phyloP scores from a whole-genome alignment of 2,797 vertebrate genomes.

The Cossypha dichroa region DNA sequence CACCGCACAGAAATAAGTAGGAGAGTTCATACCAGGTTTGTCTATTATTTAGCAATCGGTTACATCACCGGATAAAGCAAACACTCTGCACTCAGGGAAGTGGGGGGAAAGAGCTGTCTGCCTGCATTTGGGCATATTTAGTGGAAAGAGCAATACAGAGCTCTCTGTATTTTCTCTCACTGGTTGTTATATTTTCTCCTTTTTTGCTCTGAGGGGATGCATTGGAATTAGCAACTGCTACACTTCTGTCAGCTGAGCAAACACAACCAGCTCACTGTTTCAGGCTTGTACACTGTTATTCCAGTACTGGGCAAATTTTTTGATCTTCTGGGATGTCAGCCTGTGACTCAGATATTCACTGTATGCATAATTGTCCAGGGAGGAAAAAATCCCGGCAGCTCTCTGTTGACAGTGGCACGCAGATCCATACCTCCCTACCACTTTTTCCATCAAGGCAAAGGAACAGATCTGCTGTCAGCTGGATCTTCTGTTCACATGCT shows the following conservation, averaged over 20 bases:
- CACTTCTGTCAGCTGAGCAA: neutral
- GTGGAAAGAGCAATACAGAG: neutral
- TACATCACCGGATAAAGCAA: conserved; percentile 53
- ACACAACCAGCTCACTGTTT: neutral
- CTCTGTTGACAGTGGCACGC: neutral
- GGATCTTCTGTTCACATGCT: neutral
- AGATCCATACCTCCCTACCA: neutral
- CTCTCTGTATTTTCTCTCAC: neutral
- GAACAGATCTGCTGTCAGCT: neutral
- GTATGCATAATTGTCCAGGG: neutral
- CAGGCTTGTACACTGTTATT: neutral
- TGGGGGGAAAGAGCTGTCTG: conserved; percentile 19
- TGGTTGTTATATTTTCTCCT: neutral
- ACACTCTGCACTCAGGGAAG: neutral
- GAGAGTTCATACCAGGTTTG: conserved; percentile 61
- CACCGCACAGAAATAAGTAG: neutral
- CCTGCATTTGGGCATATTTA: conserved; percentile 13
- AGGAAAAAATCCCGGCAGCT: neutral
- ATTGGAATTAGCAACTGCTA: neutral
- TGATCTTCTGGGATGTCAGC: neutral
- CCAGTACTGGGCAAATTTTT: neutral
- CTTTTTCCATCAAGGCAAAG: neutral
- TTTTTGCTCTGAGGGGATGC: neutral
- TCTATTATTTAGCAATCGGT: conserved; percentile 48
- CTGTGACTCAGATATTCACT: conserved; percentile 26